Evolutionary conservation across 2,888 invertebrate genomes (phyloP), one percentile per base, ranked within the genome.

Genomic region (Ypsolopha sequella): DNA sequence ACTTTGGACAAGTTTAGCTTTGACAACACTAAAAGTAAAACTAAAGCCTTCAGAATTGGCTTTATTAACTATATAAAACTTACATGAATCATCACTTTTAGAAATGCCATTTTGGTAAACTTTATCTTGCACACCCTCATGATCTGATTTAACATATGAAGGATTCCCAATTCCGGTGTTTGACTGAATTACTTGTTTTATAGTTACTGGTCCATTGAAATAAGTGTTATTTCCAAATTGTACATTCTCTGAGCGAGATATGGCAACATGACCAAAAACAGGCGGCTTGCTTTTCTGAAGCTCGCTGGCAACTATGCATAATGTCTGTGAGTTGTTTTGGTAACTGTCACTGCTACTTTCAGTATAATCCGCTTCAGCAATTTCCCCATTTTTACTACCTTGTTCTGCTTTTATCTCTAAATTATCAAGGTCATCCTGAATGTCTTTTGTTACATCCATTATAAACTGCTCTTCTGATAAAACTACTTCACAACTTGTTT

Each of bases 211-310:
- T 6, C 93, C 93, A 65, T 93, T 91, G 64, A 93, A 93, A 63
- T 91, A 91, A 6, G 92, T 92, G 62, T 91, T 93, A 61, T 92
- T 92, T 0, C 94, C 94, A 60, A 94, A 90, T 57, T 92, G 92
- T 2, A 94, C 90, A 68, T 93, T 91, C 34, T 89, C 89, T 0
- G 93, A 93, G 61, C 92, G 90, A 36, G 85, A 87, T 1, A 94
- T 89, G 24, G 89, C 88, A 34, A 93, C 88, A 63, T 88, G 90
- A 48, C 90, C 91, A 58, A 90, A 68, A 4, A 69, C 65, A 7
- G 76, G 69, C 36, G 58, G 24, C 24, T 24, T 56, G 6, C 64
- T 56, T 7, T 68, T 58, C 24, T 70, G 69, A 41, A 76, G 60
- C 45, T 76, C 51, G 51, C 63, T 64, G 6, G 64, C 54, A 0